Base-by-base conservation (phyloP, 2,797 vertebrate species). In the Crocodylus rhombifer region DNA sequence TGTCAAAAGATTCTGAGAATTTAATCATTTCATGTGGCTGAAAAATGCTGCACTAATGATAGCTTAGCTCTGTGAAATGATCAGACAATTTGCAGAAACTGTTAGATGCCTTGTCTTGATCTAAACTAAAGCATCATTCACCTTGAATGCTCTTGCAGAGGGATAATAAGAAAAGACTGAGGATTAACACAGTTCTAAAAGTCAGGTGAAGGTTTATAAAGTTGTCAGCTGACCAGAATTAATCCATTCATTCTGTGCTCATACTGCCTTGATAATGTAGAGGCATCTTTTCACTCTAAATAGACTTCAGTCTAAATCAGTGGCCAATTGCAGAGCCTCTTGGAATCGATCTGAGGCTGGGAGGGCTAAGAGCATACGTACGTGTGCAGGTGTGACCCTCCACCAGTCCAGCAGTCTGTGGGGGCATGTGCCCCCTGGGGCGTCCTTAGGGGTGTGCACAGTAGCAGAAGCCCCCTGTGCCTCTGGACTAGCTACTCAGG, bases 171-270 rank as follows among this genome's bases (percentile, higher is more conserved):
- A 84, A 95, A 95, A 88, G 56, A 94, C 94, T 3, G 4, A 93
- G 96, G 98, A 98, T 98, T 98, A 98, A 90, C 96, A 97, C 74
- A 92, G 96, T 96, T 97, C 92, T 94, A 95, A 92, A 97, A 97
- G 96, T 97, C 96, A 94, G 81, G 80, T 93, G 58, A 87, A 85
- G 77, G 94, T 97, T 97, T 97, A 97, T 95, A 93, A 95, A 96
- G 91, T 90, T 95, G 93, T 93, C 89, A 94, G 79, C 93, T 97
- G 97, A 82, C 92, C 83, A 93, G 85, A 96, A 97, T 94, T 97
- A 97, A 98, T 97, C 97, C 93, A 89, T 76, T 95, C 89, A 91
- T 92, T 63, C 81, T 74, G 62, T 2, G 0, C 75, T 30, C 64
- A 85, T 58, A 36, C 76, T 92, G 15, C 84, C 64, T 94, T 65